phyloP scores from a whole-genome alignment of 2,797 vertebrate genomes.

The Mionectes olivaceus region DNA sequence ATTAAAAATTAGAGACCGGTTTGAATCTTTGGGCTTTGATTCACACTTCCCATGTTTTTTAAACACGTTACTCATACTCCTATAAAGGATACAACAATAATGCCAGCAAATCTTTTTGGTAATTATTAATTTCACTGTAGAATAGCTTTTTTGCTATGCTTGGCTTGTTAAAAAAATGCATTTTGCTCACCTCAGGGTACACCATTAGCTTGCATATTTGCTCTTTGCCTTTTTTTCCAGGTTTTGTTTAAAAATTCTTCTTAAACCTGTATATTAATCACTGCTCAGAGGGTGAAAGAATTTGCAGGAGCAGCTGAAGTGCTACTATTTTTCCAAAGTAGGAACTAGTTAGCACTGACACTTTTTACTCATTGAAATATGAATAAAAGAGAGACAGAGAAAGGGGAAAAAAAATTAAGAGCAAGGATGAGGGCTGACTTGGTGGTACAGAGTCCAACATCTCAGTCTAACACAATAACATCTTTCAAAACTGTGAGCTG shows the following conservation, averaged over 20 bases:
- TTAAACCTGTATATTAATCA: constrained; percentile 73
- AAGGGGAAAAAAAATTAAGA: background rate
- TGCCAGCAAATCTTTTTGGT: constrained; percentile 63
- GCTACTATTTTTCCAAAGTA: constrained; percentile 10
- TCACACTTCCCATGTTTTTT: constrained; percentile 74
- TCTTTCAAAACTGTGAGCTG: background rate
- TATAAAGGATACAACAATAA: constrained; percentile 70
- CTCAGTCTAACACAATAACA: background rate
- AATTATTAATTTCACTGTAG: constrained; percentile 74
- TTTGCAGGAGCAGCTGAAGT: constrained; percentile 56
- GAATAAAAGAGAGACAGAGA: background rate
- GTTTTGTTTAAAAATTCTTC: constrained; percentile 73
- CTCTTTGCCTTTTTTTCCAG: constrained; percentile 54
- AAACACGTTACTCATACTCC: constrained; percentile 54
- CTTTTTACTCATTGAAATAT: background rate
- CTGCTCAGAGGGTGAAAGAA: constrained; percentile 55
- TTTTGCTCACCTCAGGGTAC: constrained; percentile 66
- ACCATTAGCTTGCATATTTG: constrained; percentile 68
- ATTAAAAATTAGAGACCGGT: constrained; percentile 72
- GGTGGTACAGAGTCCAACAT: background rate
- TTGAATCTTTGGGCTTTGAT: constrained; percentile 66
- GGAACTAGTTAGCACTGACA: constrained; percentile 30
- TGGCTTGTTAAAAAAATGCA: constrained; percentile 72
- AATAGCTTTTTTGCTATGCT: constrained; percentile 67
- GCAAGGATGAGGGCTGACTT: background rate